A percentile compares a stretch with the other conserved stretches of the same genome.
Evolutionary conservation across 2,888 invertebrate species (phyloP).

Genomic region (Beris chalybata): DNA sequence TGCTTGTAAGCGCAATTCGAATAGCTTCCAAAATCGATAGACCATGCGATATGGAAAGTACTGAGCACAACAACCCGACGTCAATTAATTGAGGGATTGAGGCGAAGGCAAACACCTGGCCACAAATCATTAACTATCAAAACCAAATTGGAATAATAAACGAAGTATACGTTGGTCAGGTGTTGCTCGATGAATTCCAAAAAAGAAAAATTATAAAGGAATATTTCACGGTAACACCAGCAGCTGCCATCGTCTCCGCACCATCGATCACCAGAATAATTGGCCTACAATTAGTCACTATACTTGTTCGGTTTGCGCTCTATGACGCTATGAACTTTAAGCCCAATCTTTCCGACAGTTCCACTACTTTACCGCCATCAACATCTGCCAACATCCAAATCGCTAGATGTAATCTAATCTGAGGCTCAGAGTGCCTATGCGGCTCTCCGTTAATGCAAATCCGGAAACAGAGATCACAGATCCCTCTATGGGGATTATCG

Average conservation of each 20-base stretch:
- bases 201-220: conserved; percentile 2
- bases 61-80: too few species aligned
- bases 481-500: neutral
- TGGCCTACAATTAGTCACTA: conserved; percentile 16
- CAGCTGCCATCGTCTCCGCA: conserved; percentile 12
- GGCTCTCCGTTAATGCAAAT: conserved; percentile 13
- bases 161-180: conserved; percentile 14
- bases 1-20: neutral
- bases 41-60: too few species aligned
- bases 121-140: conserved; percentile 8
- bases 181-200: neutral
- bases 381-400: conserved; percentile 16
- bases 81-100: too few species aligned
- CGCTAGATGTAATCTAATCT: conserved; percentile 18
- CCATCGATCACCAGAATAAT: conserved; percentile 20
- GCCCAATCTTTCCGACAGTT: too few species aligned
- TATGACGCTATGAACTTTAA: too few species aligned
- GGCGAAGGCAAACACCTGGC: conserved; percentile 1
- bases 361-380: neutral
- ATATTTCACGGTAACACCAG: conserved; percentile 21
- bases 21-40: conserved; percentile 1
- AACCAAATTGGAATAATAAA: conserved; percentile 13
- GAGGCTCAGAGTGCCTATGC: neutral
- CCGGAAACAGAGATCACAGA: conserved; percentile 18
- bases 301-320: too few species aligned